Conservation (phyloP, 2,797 vertebrate genomes). For the Gymnocypris eckloni region DNA sequence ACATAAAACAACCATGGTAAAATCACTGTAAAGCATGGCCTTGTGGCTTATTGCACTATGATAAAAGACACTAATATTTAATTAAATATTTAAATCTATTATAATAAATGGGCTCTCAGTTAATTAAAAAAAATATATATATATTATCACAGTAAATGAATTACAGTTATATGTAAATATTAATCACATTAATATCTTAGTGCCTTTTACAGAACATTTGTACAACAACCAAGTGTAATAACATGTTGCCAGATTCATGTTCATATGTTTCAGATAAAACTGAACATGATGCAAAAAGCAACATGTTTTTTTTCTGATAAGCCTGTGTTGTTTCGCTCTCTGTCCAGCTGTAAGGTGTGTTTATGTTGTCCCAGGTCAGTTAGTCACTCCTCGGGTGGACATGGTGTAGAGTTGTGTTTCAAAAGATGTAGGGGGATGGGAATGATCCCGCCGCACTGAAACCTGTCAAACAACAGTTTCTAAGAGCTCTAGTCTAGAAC, state of each 20-base stretch:
- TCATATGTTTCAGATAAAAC: background rate
- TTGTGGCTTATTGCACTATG: background rate
- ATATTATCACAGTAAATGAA: background rate
- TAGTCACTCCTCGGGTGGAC: conserved; percentile 22
- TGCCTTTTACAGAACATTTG: background rate
- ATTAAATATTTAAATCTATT: background rate
- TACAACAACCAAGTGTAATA: background rate
- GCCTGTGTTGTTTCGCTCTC: conserved; percentile 7
- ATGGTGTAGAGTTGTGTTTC: conserved; percentile 32
- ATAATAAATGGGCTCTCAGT: background rate
- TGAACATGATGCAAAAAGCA: background rate
- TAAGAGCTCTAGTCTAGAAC: conserved; percentile 21
- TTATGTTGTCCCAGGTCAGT: conserved; percentile 41
- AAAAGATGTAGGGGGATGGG: conserved; percentile 38
- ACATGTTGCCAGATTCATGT: background rate
- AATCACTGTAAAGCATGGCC: background rate
- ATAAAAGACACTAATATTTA: background rate
- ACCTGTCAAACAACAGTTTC: conserved; percentile 34
- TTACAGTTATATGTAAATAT: background rate
- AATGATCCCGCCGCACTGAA: background rate
- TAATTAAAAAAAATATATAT: background rate
- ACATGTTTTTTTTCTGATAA: background rate
- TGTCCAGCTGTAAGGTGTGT: conserved; percentile 8
- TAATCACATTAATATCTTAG: background rate
- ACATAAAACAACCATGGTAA: background rate